Evolutionary conservation across 2,888 invertebrate species (phyloP).

Genomic region (Pandemis heparana): DNA sequence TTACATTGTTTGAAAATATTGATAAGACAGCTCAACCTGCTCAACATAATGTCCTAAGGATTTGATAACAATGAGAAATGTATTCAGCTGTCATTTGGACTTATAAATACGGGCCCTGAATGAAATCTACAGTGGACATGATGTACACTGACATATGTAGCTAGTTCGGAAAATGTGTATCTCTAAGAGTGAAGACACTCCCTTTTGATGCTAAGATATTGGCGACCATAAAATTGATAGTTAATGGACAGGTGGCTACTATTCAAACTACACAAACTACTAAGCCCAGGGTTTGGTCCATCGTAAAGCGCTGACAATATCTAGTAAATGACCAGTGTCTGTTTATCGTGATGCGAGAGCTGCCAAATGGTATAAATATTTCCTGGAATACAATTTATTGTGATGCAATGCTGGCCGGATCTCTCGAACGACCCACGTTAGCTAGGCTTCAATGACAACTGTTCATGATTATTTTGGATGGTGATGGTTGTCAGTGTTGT

Average conservation of each 20-base stretch:
- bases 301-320: conserved; percentile 2
- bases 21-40: too few species aligned
- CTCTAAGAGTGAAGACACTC: neutral
- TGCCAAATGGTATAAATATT: conserved; percentile 18
- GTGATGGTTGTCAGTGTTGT: conserved; percentile 4
- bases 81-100: too few species aligned
- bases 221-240: neutral
- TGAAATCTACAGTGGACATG: too few species aligned
- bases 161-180: too few species aligned
- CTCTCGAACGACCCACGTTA: conserved; percentile 4
- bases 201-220: neutral
- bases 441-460: conserved; percentile 8
- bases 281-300: neutral
- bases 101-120: too few species aligned
- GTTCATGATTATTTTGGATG: conserved; percentile 13
- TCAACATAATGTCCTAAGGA: too few species aligned
- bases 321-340: conserved; percentile 4
- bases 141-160: too few species aligned
- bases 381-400: conserved; percentile 9
- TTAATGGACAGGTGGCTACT: neutral
- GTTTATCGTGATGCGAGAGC: conserved; percentile 1
- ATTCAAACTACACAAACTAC: neutral
- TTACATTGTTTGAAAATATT: too few species aligned
- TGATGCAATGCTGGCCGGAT: conserved; percentile 4
- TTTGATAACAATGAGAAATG: too few species aligned